Conservation (phyloP, 2,888 invertebrate genomes). For the Dione vanillae region DNA sequence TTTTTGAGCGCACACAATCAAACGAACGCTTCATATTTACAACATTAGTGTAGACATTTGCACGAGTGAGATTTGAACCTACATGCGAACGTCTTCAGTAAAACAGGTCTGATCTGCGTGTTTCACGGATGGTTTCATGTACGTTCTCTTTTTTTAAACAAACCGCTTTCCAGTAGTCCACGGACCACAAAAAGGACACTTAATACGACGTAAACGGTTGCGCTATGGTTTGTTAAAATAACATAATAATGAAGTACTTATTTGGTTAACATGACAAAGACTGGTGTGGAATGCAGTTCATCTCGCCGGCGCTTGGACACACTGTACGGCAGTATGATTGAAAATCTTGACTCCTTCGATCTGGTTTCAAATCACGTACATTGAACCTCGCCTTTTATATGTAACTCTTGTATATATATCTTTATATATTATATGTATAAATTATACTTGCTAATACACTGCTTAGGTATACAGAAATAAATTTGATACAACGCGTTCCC, state of each 20-base stretch:
- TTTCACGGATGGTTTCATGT: constrained; percentile 9
- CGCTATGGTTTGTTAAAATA: constrained; percentile 78
- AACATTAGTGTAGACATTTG: no score
- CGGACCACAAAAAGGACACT: constrained; percentile 34
- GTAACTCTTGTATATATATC: constrained; percentile 29
- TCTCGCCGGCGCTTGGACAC: constrained; percentile 65
- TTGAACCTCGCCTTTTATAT: constrained; percentile 49
- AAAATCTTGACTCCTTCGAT: constrained; percentile 69
- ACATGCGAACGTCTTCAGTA: not conserved
- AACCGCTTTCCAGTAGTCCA: not conserved
- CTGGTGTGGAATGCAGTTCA: constrained; percentile 71
- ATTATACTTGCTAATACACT: constrained; percentile 15
- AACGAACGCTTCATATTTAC: no score
- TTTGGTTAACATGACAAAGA: constrained; percentile 81
- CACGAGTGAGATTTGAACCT: not conserved
- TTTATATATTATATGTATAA: constrained; percentile 17
- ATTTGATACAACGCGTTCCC: no score
- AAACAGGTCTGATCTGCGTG: constrained; percentile 8
- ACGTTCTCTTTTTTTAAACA: not conserved
- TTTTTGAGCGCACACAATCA: no score
- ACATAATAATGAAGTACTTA: constrained; percentile 76
- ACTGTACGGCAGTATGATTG: constrained; percentile 54
- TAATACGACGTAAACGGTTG: constrained; percentile 50
- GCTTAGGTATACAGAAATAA: not conserved
- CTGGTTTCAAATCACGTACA: constrained; percentile 72